Conservation (phyloP, 1,140 invertebrate genomes). For the Zaprionus nigranus region DNA sequence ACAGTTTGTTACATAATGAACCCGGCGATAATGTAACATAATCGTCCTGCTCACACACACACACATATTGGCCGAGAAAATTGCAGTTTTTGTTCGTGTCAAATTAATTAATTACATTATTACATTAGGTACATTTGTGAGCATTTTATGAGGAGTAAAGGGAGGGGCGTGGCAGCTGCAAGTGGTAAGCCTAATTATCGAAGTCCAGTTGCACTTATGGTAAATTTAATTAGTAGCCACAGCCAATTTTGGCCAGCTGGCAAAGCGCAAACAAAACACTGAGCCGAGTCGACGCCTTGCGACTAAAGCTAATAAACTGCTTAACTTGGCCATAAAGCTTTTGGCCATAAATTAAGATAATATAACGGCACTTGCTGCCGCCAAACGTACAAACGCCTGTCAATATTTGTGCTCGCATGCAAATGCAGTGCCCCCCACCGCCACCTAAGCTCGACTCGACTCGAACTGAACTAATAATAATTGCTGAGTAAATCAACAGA, state of each 20-base stretch:
- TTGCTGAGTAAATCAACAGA: slow-evolving; percentile 46
- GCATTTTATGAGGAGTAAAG: not conserved
- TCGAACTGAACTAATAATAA: slow-evolving; percentile 62
- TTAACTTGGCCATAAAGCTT: slow-evolving; percentile 25
- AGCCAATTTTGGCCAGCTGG: not conserved
- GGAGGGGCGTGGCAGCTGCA: not conserved
- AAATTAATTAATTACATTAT: slow-evolving; percentile 16
- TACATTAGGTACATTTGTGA: slow-evolving; percentile 12
- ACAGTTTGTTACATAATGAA: slow-evolving; percentile 29
- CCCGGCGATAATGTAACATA: slow-evolving; percentile 10
- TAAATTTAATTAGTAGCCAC: slow-evolving; percentile 15
- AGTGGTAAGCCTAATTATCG: not conserved
- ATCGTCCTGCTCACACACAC: not conserved
- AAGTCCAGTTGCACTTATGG: not conserved
- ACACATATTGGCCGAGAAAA: not conserved
- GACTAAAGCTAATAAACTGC: slow-evolving; percentile 31
- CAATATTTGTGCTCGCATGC: slow-evolving; percentile 49
- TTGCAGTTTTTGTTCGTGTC: not conserved
- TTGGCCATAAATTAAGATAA: slow-evolving; percentile 53
- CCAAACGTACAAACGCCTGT: slow-evolving; percentile 42
- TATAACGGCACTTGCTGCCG: slow-evolving; percentile 51
- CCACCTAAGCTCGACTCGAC: slow-evolving; percentile 42
- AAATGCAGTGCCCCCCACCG: slow-evolving; percentile 38
- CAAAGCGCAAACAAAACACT: slow-evolving; percentile 17
- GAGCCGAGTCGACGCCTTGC: not conserved